A percentile compares a stretch with the other conserved stretches of the same genome.
Conservation (phyloP, 2,797 vertebrate genomes). For the Harpagifer antarcticus region DNA sequence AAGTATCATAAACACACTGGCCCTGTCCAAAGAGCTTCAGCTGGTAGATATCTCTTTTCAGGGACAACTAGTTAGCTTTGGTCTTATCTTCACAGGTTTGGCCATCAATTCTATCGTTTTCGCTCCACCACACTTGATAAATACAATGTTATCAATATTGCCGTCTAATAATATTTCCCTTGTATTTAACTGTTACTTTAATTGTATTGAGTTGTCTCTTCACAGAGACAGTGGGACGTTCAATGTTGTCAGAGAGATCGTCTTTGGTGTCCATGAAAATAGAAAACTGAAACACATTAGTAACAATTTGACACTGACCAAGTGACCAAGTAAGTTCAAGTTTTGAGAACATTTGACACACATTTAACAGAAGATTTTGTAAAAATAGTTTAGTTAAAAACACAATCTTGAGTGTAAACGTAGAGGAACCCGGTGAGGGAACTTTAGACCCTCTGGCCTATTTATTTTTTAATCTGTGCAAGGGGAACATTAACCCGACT, state of each 20-base stretch:
- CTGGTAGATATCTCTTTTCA: neutral
- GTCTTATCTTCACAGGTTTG: neutral
- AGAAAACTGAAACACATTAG: neutral
- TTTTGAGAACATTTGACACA: neutral
- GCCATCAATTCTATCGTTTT: neutral
- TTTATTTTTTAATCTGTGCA: neutral
- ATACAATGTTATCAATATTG: neutral
- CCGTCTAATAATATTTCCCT: neutral
- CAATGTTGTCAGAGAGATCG: constrained; percentile 23
- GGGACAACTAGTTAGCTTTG: neutral
- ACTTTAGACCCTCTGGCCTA: constrained; percentile 8
- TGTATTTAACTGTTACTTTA: constrained; percentile 6
- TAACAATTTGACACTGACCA: neutral
- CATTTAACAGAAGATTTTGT: constrained; percentile 5
- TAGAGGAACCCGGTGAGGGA: constrained; percentile 10
- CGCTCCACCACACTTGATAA: neutral
- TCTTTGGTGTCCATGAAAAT: constrained; percentile 64
- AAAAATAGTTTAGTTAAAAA: constrained; percentile 13
- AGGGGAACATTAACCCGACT: constrained; percentile 1
- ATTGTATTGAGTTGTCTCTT: neutral
- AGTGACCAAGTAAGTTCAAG: no score
- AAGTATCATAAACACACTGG: neutral
- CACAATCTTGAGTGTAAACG: constrained; percentile 25
- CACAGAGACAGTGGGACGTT: neutral
- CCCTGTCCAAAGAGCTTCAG: neutral